phyloP scores from a whole-genome alignment of 2,113 vertebrate genomes.

The Pseudorasbora parva region DNA sequence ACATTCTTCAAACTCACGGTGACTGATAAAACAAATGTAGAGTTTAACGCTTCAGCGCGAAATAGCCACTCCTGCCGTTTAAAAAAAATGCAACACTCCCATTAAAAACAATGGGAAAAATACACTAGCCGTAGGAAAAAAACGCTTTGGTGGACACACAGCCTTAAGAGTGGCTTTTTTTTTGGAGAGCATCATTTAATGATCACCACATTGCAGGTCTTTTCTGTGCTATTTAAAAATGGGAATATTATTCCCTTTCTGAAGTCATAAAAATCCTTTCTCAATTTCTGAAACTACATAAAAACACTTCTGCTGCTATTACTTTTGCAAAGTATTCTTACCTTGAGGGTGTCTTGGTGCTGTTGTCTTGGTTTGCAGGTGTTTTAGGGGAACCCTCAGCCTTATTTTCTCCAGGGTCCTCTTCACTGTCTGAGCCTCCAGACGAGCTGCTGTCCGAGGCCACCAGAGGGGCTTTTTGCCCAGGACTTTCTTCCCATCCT shows the following conservation, averaged over 20 bases:
- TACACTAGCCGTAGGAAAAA: too few relatives aligned
- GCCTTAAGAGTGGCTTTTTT: background rate
- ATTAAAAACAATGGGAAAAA: too few relatives aligned
- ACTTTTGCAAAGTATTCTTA: background rate
- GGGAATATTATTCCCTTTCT: too few relatives aligned
- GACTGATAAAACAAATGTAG: too few relatives aligned
- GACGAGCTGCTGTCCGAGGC: slow-evolving; percentile 87
- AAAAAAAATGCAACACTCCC: too few relatives aligned
- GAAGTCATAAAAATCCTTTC: background rate
- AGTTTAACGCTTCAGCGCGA: too few relatives aligned
- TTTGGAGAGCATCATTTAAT: background rate
- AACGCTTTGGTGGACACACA: too few relatives aligned
- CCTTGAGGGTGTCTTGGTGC: slow-evolving; percentile 71
- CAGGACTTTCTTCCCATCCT: slow-evolving; percentile 73
- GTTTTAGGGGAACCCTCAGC: slow-evolving; percentile 61
- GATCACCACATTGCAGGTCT: background rate
- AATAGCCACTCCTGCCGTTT: too few relatives aligned
- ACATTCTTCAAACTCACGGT: too few relatives aligned
- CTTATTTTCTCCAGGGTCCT: slow-evolving; percentile 71
- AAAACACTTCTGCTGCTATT: background rate
- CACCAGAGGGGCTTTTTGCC: slow-evolving; percentile 75
- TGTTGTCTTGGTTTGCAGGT: slow-evolving; percentile 70
- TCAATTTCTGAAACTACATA: background rate
- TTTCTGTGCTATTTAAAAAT: background rate
- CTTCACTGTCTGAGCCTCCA: slow-evolving; percentile 80